Evolutionary conservation across 1,140 invertebrate species (phyloP).

Genomic region (Monochamus saltuarius): DNA sequence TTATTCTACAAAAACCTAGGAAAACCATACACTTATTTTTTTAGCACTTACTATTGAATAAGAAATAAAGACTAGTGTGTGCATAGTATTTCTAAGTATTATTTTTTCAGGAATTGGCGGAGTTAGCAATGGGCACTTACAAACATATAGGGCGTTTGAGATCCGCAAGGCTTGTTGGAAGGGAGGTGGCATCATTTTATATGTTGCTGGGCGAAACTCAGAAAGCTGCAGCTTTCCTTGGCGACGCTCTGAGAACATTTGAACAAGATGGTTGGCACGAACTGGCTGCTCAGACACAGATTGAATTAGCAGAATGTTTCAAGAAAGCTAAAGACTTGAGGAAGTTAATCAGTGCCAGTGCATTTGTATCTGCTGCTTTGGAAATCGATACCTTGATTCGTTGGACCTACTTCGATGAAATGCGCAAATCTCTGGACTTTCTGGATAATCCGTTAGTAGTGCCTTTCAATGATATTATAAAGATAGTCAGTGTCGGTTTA

Average conservation of each 20-base stretch:
- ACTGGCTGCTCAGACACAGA: slow-evolving; percentile 76
- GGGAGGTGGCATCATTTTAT: slow-evolving; percentile 88
- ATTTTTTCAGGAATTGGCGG: slow-evolving; percentile 81
- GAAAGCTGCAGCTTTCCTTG: slow-evolving; percentile 85
- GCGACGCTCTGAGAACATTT: slow-evolving; percentile 83
- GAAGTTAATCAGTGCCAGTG: slow-evolving; percentile 73
- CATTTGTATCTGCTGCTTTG: slow-evolving; percentile 71
- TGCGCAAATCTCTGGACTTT: slow-evolving; percentile 66
- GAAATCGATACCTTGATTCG: slow-evolving; percentile 70
- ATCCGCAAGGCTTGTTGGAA: slow-evolving; percentile 83
- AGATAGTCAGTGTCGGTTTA: slow-evolving; percentile 55
- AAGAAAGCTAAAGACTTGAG: slow-evolving; percentile 73
- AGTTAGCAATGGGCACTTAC: slow-evolving; percentile 94
- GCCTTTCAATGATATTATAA: slow-evolving; percentile 53
- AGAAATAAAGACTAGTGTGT: too few relatives aligned
- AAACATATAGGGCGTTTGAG: slow-evolving; percentile 90
- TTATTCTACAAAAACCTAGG: too few relatives aligned
- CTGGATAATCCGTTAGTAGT: slow-evolving; percentile 48
- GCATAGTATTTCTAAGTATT: too few relatives aligned
- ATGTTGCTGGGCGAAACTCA: slow-evolving; percentile 81
- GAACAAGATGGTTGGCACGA: slow-evolving; percentile 83
- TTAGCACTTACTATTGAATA: too few relatives aligned
- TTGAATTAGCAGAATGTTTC: slow-evolving; percentile 85
- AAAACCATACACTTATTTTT: too few relatives aligned
- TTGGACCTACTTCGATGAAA: slow-evolving; percentile 75